Conservation (phyloP, 2,888 invertebrate species). For the Erynnis tages region DNA sequence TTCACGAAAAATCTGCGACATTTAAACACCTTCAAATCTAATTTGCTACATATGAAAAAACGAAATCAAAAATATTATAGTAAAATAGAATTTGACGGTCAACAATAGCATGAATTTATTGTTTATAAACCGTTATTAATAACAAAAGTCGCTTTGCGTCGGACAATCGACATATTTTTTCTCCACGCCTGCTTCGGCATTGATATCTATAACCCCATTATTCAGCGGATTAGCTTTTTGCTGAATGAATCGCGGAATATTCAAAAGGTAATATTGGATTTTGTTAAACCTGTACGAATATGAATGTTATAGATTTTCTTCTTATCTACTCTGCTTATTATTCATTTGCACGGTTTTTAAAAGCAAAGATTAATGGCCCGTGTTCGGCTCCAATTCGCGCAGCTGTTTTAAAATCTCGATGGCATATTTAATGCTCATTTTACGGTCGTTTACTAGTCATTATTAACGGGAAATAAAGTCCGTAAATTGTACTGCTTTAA, state of each 20-base stretch:
- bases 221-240: constrained; percentile 78
- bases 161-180: constrained; percentile 72
- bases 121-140: constrained; percentile 55
- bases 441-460: constrained; percentile 19
- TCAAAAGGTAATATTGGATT: constrained; percentile 77
- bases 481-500: constrained; percentile 20
- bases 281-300: constrained; percentile 52
- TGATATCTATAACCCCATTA: constrained; percentile 78
- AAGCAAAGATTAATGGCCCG: background rate
- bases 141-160: constrained; percentile 44
- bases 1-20: too few relatives aligned
- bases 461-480: constrained; percentile 15
- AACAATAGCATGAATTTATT: constrained; percentile 53
- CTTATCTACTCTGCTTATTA: constrained; percentile 33
- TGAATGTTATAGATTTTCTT: constrained; percentile 47
- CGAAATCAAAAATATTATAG: too few relatives aligned
- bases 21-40: too few relatives aligned
- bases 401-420: constrained; percentile 16
- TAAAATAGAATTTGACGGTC: constrained; percentile 50
- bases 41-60: too few relatives aligned
- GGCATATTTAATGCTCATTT: constrained; percentile 15
- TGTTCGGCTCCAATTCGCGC: background rate
- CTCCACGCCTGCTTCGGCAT: constrained; percentile 62
- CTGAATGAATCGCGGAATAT: constrained; percentile 73
- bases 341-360: constrained; percentile 29